Base-by-base conservation (phyloP, 2,888 invertebrate species). In the Hemicrepidius hirtus region DNA sequence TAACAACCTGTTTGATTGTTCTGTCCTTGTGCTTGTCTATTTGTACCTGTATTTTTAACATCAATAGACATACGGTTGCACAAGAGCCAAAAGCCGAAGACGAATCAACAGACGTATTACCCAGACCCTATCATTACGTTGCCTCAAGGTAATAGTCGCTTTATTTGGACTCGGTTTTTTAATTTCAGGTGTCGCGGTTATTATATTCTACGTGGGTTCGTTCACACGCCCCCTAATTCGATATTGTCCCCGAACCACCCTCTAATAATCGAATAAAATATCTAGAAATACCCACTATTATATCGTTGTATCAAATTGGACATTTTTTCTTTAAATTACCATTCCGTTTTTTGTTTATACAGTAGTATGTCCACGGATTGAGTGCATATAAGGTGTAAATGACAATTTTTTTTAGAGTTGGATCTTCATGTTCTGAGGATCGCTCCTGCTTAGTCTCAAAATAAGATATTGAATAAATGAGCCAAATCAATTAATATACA, bases 81-180 rank as follows among this genome's bases (percentile, higher is more conserved):
- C 73, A 73, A 73, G 73, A 71, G 70, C 68, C 53, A 67, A 73
- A 63, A 75, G 9, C 73, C 70, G 67, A 66, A 73, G 71, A 64
- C 73, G 72, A 72, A 71, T 74, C 76, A 76, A 74, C 76, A 71
- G 71, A 68, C 75, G 62, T 76, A 77, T 77, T 77, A 77, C 62
- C 68, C 66, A 53, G 66, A 76, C 77, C 77, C 77, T 75, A 76
- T 76, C 75, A 77, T 77, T 77, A 77, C 64, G 66, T 70, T 73
- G 70, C 76, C 68, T 76, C 73, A 71, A 76, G 76, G 77, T 77
- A 77, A 77, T 77, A 77, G 77, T 69, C 76, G 73, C 77, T 77
- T 77, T 77, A 77, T 77, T 77, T 77, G 75, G 74, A 73, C 67
- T 76, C 73, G 66, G 66, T 73, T 76, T 76, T 75, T 68, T 76